Base-by-base conservation (phyloP, 2,113 vertebrate species). In the Microtus pennsylvanicus region DNA sequence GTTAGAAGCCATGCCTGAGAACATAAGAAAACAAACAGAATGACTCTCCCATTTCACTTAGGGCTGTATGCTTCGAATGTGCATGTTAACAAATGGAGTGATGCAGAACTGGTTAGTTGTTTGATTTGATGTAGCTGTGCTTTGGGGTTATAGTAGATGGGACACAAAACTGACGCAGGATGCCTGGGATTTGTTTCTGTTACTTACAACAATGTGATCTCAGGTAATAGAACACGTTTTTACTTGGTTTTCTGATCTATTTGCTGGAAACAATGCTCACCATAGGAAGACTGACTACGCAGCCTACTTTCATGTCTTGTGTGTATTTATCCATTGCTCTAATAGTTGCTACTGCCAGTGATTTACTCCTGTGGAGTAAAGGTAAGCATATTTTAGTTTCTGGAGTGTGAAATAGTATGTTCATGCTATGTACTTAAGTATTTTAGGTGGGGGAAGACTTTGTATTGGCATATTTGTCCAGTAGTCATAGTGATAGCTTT, bases 321-420 rank as follows among this genome's bases (percentile, higher is more conserved):
- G 38, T 97, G 89, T 97, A 93, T 96, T 94, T 97, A 83, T 94
- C 96, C 70, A 30, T 87, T 98, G 91, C 87, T 89, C 88, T 97
- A 95, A 95, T 97, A 98, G 95, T 98, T 97, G 95, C 92, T 97
- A 96, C 96, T 97, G 88, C 92, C 96, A 97, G 95, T 97, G 97
- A 88, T 97, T 98, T 97, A 97, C 96, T 97, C 95, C 95, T 97
- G 96, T 94, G 97, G 97, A 97, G 96, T 97, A 98, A 96, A 98
- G 97, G 97, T 97, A 97, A 98, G 96, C 96, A 95, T 95, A 74
- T 96, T 97, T 97, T 92, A 97, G 96, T 97, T 96, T 97, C 82
- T 97, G 89, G 82, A 97, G 96, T 97, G 90, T 96, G 97, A 30
- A 58, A 92, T 93, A 80, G 28, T 95, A 85, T 75, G 35, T 89